These are phyloP conservation scores for Pedionomus torquatus DNA, from an alignment of 2,113 vertebrate species.

Conservation along the genomic window DNA sequence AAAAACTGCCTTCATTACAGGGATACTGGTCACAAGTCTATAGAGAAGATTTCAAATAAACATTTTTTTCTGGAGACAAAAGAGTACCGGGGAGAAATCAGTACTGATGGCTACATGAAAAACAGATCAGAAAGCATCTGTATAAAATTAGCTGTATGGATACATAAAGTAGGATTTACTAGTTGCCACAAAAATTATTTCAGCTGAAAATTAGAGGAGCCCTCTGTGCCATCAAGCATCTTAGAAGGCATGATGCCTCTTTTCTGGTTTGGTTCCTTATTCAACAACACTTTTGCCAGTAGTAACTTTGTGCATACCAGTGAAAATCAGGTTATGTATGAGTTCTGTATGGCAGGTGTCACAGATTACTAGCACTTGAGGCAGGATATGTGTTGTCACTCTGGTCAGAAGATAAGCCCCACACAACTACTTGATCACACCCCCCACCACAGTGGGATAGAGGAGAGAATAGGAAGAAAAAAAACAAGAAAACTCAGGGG, in stretches of 20 bases:
- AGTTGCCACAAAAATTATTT: not conserved
- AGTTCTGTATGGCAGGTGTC: not conserved
- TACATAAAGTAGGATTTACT: not conserved
- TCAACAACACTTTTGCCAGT: not conserved
- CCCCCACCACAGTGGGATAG: rapidly evolving
- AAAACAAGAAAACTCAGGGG: not conserved
- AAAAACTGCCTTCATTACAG: not conserved
- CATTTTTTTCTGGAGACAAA: not conserved
- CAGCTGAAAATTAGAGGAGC: not conserved
- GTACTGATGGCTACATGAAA: not conserved
- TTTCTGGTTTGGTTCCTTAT: not conserved
- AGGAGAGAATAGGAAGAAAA: not conserved
- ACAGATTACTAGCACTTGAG: not conserved
- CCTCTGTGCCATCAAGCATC: not conserved
- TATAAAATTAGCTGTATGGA: not conserved
- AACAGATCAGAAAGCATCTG: not conserved
- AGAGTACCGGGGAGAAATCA: not conserved
- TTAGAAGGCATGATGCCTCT: not conserved
- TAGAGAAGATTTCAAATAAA: not conserved
- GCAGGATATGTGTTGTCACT: not conserved
- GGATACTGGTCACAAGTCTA: not conserved
- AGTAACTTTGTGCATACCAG: not conserved
- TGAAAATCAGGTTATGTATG: not conserved
- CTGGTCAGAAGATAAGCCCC: not conserved
- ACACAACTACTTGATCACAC: not conserved